Evolutionary conservation across 1,140 invertebrate species (phyloP).

Genomic region (Heliconius melpomene): DNA sequence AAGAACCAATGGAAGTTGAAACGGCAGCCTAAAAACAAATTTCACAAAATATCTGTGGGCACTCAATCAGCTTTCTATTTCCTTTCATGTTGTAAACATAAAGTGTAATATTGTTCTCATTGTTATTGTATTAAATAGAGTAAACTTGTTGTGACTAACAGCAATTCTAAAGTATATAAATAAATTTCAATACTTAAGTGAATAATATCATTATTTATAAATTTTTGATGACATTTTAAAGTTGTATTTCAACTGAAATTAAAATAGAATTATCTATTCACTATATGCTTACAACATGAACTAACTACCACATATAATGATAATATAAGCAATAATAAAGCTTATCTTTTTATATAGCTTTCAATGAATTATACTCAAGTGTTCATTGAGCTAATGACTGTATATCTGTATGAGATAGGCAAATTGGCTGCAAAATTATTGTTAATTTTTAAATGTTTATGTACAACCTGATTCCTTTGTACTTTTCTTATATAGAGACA

Average conservation of each 20-base stretch:
- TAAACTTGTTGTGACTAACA: constrained; percentile 10
- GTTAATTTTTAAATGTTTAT: constrained; percentile 46
- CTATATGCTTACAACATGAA: constrained; percentile 29
- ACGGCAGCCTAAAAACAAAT: constrained; percentile 82
- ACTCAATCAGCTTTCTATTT: constrained; percentile 42
- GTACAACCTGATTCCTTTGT: constrained; percentile 40
- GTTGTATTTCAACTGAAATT: not conserved
- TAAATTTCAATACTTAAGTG: not conserved
- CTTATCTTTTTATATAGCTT: constrained; percentile 35
- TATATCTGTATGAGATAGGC: constrained; percentile 32
- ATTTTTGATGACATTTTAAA: constrained; percentile 10
- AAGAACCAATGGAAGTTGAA: constrained; percentile 84
- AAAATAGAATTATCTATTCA: not conserved
- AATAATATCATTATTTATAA: constrained; percentile 1
- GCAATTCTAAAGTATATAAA: constrained; percentile 11
- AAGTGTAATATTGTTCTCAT: constrained; percentile 1
- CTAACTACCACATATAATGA: constrained; percentile 35
- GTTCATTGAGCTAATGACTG: constrained; percentile 33
- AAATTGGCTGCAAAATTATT: constrained; percentile 34
- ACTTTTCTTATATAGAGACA: constrained; percentile 35
- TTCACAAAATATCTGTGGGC: constrained; percentile 22
- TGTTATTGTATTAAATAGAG: constrained; percentile 10
- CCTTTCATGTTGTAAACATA: constrained; percentile 20
- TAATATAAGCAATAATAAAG: constrained; percentile 34
- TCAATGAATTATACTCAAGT: constrained; percentile 29